A percentile compares a stretch with the other conserved stretches of the same genome.
These are phyloP conservation scores for Diarsia dahlii DNA, from an alignment of 2,888 invertebrate species.

Conservation along the genomic window DNA sequence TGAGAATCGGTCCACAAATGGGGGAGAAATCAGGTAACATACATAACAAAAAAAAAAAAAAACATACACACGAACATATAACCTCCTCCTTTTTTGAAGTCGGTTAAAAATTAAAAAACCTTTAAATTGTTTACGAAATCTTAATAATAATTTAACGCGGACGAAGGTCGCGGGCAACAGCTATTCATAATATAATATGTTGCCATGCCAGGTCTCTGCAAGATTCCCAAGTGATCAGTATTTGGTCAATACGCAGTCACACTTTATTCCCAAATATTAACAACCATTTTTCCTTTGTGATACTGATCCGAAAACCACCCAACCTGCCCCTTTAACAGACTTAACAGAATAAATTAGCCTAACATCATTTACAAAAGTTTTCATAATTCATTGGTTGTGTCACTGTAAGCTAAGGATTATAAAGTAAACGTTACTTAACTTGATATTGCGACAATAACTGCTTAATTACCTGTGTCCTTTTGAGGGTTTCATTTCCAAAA, in stretches of 20 bases:
- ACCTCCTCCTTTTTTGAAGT: too few relatives aligned
- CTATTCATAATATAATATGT: not conserved
- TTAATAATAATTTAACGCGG: too few relatives aligned
- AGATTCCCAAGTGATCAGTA: not conserved
- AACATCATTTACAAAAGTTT: slow-evolving; percentile 55
- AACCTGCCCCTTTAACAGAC: slow-evolving; percentile 24
- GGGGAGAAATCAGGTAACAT: too few relatives aligned
- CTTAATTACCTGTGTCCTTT: not conserved
- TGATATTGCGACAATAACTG: slow-evolving; percentile 21
- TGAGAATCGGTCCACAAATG: too few relatives aligned
- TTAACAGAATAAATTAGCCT: slow-evolving; percentile 49
- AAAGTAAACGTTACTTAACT: slow-evolving; percentile 15
- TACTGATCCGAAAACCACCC: slow-evolving; percentile 32
- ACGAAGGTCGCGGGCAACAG: too few relatives aligned
- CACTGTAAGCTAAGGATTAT: slow-evolving; percentile 26
- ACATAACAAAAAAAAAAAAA: too few relatives aligned
- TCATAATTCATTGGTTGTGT: slow-evolving; percentile 47
- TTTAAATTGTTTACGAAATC: too few relatives aligned
- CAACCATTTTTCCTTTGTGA: slow-evolving; percentile 21
- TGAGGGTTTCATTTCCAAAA: too few relatives aligned
- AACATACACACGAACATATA: too few relatives aligned
- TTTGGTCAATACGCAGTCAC: too few relatives aligned
- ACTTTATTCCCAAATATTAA: not conserved
- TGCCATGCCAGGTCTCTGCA: not conserved
- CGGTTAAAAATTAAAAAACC: too few relatives aligned